Evolutionary conservation across 2,797 vertebrate genomes (phyloP), one percentile per base, ranked within the genome.

Genomic region (Urocyon cinereoargenteus): DNA sequence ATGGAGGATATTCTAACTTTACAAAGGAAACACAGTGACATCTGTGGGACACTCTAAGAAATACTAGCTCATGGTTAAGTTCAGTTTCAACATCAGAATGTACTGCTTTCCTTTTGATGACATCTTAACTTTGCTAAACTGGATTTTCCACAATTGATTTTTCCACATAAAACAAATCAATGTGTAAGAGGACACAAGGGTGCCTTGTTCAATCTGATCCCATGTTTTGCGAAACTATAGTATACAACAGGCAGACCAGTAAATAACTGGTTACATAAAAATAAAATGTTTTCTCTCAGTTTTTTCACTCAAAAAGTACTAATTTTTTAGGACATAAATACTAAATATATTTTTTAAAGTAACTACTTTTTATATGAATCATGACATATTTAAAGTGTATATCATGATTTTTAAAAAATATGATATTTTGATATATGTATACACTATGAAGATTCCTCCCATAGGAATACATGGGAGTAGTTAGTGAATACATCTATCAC

Each of bases 1-100:
- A 81, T 26, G 8, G 18, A 79, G 24, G 72, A n/a, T 73, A 70
- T 49, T 68, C 86, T 64, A 14, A 87, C 19, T 92, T 94, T 85
- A 70, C 59, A 95, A 77, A 90, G 62, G 57, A 83, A 95, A 90
- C 53, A 83, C 21, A 75, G 36, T 31, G 64, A 81, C 57, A 85
- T 75, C 83, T 81, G 55, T 16, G 15, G 62, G 51, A 81, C 22
- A 81, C 22, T 2, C 6, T 22, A 55, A 83, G 31, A 94, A 73
- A 40, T 64, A 84, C 31, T 22, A 68, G 55, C 4, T 31, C 26
- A 57, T 12, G 3, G 8, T 45, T 45, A 75, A 75, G 7, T 49
- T 31, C 21, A 87, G 24, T 88, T 70, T 84, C 53, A 75, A 59
- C 68, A 75, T 62, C 12, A 85, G 75, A 53, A 86, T 1, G 19